Conservation (phyloP, 2,888 invertebrate species). For the Chalcosyrphus nemorum region DNA sequence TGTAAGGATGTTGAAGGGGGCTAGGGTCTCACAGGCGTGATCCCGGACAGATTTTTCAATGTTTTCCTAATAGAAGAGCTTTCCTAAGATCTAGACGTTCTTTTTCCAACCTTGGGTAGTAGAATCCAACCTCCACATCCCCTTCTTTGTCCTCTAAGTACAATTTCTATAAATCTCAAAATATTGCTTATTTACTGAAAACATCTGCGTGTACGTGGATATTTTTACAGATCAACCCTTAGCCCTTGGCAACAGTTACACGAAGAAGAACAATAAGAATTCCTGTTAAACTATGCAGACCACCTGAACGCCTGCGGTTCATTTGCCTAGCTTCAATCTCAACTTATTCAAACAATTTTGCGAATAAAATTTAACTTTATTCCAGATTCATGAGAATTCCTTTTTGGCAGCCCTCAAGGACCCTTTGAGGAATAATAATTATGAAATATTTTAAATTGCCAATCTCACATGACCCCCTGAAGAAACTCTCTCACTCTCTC, state of each 20-base stretch:
- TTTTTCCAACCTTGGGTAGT: too few species aligned
- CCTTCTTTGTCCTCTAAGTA: too few species aligned
- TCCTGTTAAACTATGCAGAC: not conserved
- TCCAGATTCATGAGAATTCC: not conserved
- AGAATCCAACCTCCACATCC: too few species aligned
- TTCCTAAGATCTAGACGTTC: too few species aligned
- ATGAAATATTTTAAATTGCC: constrained; percentile 56
- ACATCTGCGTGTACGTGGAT: too few species aligned
- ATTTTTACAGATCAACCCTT: not conserved
- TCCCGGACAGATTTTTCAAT: too few species aligned
- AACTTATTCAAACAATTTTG: not conserved
- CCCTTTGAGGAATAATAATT: constrained; percentile 41
- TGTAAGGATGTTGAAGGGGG: too few species aligned
- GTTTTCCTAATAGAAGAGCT: too few species aligned
- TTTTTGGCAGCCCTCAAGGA: not conserved
- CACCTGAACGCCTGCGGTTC: not conserved
- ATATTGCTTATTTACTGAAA: too few species aligned
- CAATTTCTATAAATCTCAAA: too few species aligned
- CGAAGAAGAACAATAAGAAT: not conserved
- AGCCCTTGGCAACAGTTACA: too few species aligned
- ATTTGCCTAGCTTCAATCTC: not conserved
- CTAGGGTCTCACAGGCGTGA: too few species aligned
- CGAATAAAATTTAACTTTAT: constrained; percentile 4
- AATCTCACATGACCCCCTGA: constrained; percentile 48
- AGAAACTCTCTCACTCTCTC: constrained; percentile 5